Base-by-base conservation (phyloP, 1,140 invertebrate species). In the Probaryconus sp. region DNA sequence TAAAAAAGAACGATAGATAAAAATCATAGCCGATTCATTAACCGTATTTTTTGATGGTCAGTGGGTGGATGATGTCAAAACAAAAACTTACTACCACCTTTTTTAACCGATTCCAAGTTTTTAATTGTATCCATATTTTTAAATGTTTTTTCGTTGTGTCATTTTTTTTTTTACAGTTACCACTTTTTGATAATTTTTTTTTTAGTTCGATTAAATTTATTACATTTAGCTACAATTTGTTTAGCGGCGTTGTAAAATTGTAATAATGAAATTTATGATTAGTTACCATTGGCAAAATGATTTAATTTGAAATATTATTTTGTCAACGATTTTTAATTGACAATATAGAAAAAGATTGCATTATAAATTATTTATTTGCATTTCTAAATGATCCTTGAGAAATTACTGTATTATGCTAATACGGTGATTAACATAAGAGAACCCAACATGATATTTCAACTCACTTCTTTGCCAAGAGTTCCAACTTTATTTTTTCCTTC, bases 291-390 rank as follows among this genome's bases (percentile, higher is more conserved):
- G 14, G 3, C 38, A 40, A 40, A 40, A 7, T 24, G 3, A 24
- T 24, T 24, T 24, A 31, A 5, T 31, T 10, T 31, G 5, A 6
- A 7, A 60, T 58, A 72, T 72, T 72, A 72, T 65, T 72, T 65
- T 72, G 53, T 72, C 61, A 72, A 65, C 47, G 47, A 30, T 38
- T 42, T 63, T 63, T 60, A 70, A 76, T 65, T 58, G 67, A 76
- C 64, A 68, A 58, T 58, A 48, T 43, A 56, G 35, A 51, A 72
- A 58, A 50, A 45, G 10, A 48, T 18, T 17, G 50, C 42, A 82
- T 87, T 86, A 87, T 85, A 87, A 87, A 88, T 88, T 87, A 87
- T 87, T 87, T 88, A 87, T 88, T 87, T 88, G 84, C 81, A 81
- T 87, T 86, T 87, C 80, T 78, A 87, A 88, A 86, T 86, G 86